These are phyloP conservation scores for Irena cyanogastra DNA, from an alignment of 2,113 vertebrate genomes.

Conservation along the genomic window DNA sequence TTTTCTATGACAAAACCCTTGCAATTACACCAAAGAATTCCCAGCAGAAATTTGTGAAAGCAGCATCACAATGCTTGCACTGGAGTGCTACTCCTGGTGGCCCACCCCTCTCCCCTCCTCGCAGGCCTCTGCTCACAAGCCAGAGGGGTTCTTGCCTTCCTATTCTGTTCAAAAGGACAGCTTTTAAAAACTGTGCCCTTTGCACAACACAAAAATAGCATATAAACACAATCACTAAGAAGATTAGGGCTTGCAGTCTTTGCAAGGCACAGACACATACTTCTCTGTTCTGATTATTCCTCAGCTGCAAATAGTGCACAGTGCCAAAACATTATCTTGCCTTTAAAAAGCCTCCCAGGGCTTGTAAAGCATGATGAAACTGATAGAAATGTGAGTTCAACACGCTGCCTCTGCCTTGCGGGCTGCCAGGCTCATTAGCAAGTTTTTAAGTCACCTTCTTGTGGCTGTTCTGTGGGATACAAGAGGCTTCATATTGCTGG, in stretches of 20 bases:
- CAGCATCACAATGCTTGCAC: neutral
- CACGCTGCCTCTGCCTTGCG: neutral
- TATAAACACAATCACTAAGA: neutral
- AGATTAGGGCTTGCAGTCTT: neutral
- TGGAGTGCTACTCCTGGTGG: neutral
- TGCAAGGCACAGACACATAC: neutral
- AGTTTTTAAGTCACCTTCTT: neutral
- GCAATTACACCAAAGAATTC: constrained; percentile 1
- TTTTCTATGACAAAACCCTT: constrained; percentile 12
- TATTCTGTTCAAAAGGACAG: neutral
- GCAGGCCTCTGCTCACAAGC: neutral
- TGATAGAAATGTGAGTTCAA: neutral
- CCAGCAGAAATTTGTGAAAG: neutral
- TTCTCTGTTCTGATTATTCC: neutral
- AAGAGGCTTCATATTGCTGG: neutral
- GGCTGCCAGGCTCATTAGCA: neutral
- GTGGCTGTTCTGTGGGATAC: neutral
- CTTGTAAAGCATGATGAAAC: neutral
- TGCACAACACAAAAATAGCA: neutral
- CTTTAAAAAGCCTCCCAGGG: neutral
- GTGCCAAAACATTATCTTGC: neutral
- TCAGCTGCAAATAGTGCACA: neutral
- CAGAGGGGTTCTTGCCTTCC: neutral
- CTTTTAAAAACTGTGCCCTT: neutral
- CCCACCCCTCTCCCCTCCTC: neutral